A percentile compares a stretch with the other conserved stretches of the same genome.
These are phyloP conservation scores for Manis pentadactyla DNA, from an alignment of 2,797 vertebrate genomes.

Conservation along the genomic window DNA sequence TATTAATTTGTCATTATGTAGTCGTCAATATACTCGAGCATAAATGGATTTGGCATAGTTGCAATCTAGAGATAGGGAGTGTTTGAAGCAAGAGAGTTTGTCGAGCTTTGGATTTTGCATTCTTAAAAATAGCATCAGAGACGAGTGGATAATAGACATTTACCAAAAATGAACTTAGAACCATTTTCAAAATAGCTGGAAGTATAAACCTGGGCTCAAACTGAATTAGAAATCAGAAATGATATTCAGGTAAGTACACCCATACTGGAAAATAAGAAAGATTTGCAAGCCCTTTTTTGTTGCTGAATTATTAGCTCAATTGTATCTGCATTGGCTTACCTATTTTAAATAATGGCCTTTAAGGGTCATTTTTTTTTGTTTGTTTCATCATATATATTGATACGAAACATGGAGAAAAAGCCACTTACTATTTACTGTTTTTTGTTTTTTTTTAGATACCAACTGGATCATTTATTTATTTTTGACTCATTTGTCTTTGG, in stretches of 20 bases:
- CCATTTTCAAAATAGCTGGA: not conserved
- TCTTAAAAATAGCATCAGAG: not conserved
- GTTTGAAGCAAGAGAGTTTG: not conserved
- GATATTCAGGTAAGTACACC: not conserved
- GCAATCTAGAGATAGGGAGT: not conserved
- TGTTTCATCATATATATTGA: not conserved
- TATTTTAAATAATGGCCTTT: too few species aligned
- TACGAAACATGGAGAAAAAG: not conserved
- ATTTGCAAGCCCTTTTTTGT: not conserved
- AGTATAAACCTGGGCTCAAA: not conserved
- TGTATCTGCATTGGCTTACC: not conserved
- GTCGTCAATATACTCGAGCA: not conserved
- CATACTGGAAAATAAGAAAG: not conserved
- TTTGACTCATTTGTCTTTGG: constrained; percentile 21
- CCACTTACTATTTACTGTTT: not conserved
- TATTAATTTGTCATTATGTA: not conserved
- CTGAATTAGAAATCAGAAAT: constrained; percentile 7
- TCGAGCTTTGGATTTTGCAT: not conserved
- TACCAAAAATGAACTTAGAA: not conserved
- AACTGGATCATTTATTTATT: not conserved
- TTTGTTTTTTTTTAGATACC: not conserved
- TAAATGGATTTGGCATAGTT: not conserved
- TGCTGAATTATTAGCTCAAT: not conserved
- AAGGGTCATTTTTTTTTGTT: too few species aligned
- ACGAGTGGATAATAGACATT: not conserved